Base-by-base conservation (phyloP, 1,140 invertebrate genomes). In the Aphaenogaster ashmeadi region DNA sequence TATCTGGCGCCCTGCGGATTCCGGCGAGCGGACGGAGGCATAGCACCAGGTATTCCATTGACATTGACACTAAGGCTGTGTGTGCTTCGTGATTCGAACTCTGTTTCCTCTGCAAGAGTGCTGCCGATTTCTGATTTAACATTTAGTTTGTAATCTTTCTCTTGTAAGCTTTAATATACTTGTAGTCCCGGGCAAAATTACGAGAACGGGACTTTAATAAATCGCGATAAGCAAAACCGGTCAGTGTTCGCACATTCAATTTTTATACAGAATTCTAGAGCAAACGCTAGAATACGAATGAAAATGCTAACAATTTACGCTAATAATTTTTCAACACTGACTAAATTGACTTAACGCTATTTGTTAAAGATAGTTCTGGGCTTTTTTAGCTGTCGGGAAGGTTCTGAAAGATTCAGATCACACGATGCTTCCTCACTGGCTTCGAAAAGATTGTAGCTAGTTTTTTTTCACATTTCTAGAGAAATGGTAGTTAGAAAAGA, bases 1-100 rank as follows among this genome's bases (percentile, higher is more conserved):
- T 86, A 84, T 88, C 80, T 88, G 87, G 89, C 84, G 89, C 89
- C 74, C 87, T 90, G n/a, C 60, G 67, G 72, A 38, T 90, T 87
- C 27, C 88, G 52, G 18, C 88, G 86, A 90, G 62, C 89, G 38
- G 60, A 74, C 60, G 47, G 60, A 81, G 36, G 9, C 74, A 33
- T 47, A 67, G 18, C 56, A 47, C 21, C 58, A 44, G 81, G 47
- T 72, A 78, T 79, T 50, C n/a, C 38, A 69, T 74, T 84, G 69
- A 60, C 69, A 84, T 62, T 83, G 69, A 83, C 80, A 47, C 80
- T 83, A 56, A 75, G 69, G 80, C 69, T 84, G 80, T 60, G 80
- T 47, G 54, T 60, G 80, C 80, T 75, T 60, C 80, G 67, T 60
- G 52, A 84, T 75, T 75, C 54, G 69, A 84, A 52, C 8, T 36